Percentiles rank a stretch among this genome's conserved stretches.
These are phyloP conservation scores for Ericerus pela DNA, from an alignment of 1,140 invertebrate species.

Conservation along the genomic window DNA sequence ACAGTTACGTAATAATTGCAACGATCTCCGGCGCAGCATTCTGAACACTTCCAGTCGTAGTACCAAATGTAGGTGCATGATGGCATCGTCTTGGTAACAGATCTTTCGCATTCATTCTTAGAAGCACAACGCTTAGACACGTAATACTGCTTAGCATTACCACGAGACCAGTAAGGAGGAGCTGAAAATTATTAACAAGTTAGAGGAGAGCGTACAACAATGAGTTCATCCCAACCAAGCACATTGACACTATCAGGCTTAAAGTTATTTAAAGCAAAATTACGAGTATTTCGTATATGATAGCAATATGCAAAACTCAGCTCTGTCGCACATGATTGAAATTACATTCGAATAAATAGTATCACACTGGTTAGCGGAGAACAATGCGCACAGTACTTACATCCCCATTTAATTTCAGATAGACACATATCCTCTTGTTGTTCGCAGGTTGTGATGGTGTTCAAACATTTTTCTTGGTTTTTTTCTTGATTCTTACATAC, in stretches of 20 bases:
- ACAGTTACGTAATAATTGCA: constrained; percentile 96
- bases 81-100: constrained; percentile 48
- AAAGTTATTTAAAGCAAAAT: background rate
- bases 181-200: constrained; percentile 36
- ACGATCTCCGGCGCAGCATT: constrained; percentile 90
- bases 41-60: constrained; percentile 91
- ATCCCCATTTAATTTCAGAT: constrained; percentile 78
- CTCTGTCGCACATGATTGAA: too few species aligned
- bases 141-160: constrained; percentile 84
- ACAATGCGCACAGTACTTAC: constrained; percentile 36
- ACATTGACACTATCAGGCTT: background rate
- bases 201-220: background rate
- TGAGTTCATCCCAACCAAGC: background rate
- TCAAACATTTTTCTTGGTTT: constrained; percentile 84
- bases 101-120: constrained; percentile 57
- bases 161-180: constrained; percentile 85
- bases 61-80: constrained; percentile 93
- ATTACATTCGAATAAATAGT: background rate
- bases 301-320: too few species aligned
- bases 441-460: constrained; percentile 80
- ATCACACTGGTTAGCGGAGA: background rate
- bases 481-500: constrained; percentile 84
- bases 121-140: constrained; percentile 82
- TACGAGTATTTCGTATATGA: too few species aligned
- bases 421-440: constrained; percentile 73